A percentile compares a stretch with the other conserved stretches of the same genome.
These are phyloP conservation scores for Perca schrenkii DNA, from an alignment of 2,113 vertebrate genomes.

Conservation along the genomic window DNA sequence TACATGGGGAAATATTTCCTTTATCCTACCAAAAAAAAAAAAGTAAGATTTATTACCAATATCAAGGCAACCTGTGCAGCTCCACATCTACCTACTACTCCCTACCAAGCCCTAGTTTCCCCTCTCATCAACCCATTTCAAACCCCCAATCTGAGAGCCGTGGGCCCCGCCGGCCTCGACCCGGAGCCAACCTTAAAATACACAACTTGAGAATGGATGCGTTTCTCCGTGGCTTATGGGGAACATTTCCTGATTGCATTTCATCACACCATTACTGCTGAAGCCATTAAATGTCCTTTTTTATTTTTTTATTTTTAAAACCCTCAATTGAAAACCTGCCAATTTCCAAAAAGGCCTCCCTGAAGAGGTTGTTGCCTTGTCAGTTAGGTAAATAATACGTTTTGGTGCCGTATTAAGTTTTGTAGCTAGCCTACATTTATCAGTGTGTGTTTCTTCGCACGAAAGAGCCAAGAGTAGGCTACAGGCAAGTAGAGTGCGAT, in stretches of 20 bases:
- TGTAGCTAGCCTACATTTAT: constrained; percentile 24
- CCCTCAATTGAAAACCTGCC: constrained; percentile 26
- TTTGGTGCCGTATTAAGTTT: constrained; percentile 34
- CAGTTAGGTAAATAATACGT: constrained; percentile 49
- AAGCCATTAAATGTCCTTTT: constrained; percentile 49
- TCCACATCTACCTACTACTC: not conserved
- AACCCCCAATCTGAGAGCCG: constrained; percentile 37
- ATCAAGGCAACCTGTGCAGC: constrained; percentile 35
- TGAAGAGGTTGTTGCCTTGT: constrained; percentile 2
- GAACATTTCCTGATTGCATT: constrained; percentile 68
- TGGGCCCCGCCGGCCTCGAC: constrained; percentile 29
- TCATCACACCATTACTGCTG: constrained; percentile 44
- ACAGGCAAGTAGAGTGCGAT: constrained; percentile 1
- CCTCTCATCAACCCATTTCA: constrained; percentile 54
- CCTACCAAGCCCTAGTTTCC: constrained; percentile 15
- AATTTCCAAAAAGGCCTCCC: constrained; percentile 23
- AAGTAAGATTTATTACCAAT: constrained; percentile 38
- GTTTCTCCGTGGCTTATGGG: constrained; percentile 49
- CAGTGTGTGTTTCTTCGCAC: not conserved
- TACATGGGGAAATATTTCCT: constrained; percentile 14
- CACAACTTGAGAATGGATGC: constrained; percentile 63
- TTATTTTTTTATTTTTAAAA: not conserved
- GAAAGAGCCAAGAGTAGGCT: constrained; percentile 19
- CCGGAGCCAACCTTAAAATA: constrained; percentile 76
- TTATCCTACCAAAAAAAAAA: constrained; percentile 36